Evolutionary conservation across 1,140 invertebrate species (phyloP).

Genomic region (Anadara kagoshimensis): DNA sequence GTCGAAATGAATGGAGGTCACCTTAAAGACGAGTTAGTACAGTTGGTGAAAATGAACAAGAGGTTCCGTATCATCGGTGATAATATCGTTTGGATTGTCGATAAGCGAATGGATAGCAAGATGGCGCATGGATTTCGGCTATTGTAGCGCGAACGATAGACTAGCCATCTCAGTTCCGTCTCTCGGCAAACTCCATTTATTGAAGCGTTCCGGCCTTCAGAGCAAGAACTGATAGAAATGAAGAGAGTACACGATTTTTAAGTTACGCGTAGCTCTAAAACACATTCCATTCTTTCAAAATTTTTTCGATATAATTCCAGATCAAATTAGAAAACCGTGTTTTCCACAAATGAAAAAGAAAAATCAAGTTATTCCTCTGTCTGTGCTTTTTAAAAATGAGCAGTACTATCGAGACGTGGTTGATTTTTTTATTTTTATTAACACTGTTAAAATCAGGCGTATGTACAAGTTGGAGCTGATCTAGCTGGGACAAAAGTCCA

Average conservation of each 20-base stretch:
- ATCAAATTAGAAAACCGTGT: too few relatives aligned
- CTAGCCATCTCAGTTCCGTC: too few relatives aligned
- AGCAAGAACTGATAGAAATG: not conserved
- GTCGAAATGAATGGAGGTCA: slow-evolving; percentile 14
- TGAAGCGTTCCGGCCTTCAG: slow-evolving; percentile 3
- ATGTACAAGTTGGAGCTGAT: too few relatives aligned
- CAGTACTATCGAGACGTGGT: too few relatives aligned
- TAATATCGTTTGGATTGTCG: slow-evolving; percentile 33
- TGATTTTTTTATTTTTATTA: too few relatives aligned
- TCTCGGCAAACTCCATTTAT: too few relatives aligned
- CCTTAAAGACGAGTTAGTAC: slow-evolving; percentile 30
- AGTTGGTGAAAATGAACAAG: slow-evolving; percentile 16
- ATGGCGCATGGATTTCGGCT: slow-evolving; percentile 31
- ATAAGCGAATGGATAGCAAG: slow-evolving; percentile 11
- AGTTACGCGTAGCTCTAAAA: slow-evolving; percentile 12
- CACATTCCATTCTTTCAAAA: too few relatives aligned
- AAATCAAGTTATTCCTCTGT: too few relatives aligned
- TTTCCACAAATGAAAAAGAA: not conserved
- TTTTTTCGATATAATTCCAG: too few relatives aligned
- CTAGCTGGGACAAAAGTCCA: too few relatives aligned
- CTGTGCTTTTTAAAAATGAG: too few relatives aligned
- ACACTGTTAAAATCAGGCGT: too few relatives aligned
- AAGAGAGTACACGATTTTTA: slow-evolving; percentile 6
- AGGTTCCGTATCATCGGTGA: slow-evolving; percentile 35
- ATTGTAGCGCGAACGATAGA: slow-evolving; percentile 23